These are phyloP conservation scores for Homarus gammarus DNA, from an alignment of 2,888 invertebrate species.

Conservation along the genomic window DNA sequence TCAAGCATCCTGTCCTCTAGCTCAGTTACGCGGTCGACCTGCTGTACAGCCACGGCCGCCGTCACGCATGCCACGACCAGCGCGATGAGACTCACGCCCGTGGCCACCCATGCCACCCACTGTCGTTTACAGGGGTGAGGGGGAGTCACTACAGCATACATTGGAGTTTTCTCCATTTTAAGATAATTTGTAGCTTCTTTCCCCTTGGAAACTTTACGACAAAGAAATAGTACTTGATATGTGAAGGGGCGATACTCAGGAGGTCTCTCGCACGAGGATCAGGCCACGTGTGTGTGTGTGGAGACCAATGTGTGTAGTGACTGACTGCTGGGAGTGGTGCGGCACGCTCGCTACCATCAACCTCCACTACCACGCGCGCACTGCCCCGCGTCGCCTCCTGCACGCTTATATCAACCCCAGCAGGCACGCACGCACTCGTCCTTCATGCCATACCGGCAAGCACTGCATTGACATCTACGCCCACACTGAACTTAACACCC, in stretches of 20 bases:
- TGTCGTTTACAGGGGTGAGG: constrained; percentile 13
- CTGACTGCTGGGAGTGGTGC: not conserved
- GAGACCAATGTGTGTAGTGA: not conserved
- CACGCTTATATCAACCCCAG: constrained; percentile 26
- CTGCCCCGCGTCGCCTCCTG: constrained; percentile 34
- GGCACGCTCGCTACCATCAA: constrained; percentile 11
- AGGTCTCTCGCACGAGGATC: not conserved
- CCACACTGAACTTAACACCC: constrained; percentile 12
- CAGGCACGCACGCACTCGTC: constrained; percentile 23
- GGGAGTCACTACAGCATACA: constrained; percentile 46
- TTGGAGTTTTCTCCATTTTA: constrained; percentile 43
- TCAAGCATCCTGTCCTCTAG: constrained; percentile 23
- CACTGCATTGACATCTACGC: constrained; percentile 38
- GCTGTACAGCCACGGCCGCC: constrained; percentile 22
- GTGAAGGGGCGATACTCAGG: not conserved
- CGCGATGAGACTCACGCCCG: constrained; percentile 33
- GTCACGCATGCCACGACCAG: constrained; percentile 44
- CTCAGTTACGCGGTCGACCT: constrained; percentile 14
- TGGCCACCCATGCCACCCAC: constrained; percentile 36
- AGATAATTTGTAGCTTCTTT: not conserved
- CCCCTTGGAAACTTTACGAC: too few relatives aligned
- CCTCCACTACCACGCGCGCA: constrained; percentile 9
- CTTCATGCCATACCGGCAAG: constrained; percentile 19
- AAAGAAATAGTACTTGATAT: not conserved
- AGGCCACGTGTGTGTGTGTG: not conserved